Evolutionary conservation across 2,888 invertebrate genomes (phyloP).

Genomic region (Ametastegia equiseti): DNA sequence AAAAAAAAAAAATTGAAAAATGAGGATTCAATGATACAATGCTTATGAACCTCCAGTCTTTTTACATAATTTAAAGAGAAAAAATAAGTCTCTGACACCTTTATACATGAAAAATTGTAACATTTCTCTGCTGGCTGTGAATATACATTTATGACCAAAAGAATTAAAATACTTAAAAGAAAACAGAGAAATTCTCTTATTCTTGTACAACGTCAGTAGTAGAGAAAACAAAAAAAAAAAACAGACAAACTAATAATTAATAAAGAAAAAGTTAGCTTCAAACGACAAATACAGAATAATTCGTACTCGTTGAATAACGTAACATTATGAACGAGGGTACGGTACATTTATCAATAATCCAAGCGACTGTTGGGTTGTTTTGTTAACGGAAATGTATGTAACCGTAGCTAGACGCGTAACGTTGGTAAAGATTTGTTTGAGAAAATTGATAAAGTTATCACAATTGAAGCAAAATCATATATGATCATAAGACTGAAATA

Average conservation of each 20-base stretch:
- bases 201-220: slow-evolving; percentile 7
- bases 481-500: background rate
- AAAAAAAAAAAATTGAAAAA: slow-evolving; percentile 18
- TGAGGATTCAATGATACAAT: background rate
- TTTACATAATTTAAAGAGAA: slow-evolving; percentile 26
- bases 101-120: background rate
- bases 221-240: background rate
- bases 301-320: slow-evolving; percentile 2
- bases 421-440: too few relatives aligned
- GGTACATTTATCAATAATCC: slow-evolving; percentile 14
- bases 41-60: background rate
- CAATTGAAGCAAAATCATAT: background rate
- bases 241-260: background rate
- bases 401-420: background rate
- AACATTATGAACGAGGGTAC: slow-evolving; percentile 31
- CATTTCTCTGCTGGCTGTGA: background rate
- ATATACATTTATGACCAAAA: too few relatives aligned
- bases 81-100: slow-evolving; percentile 33
- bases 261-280: background rate
- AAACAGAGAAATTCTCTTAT: background rate
- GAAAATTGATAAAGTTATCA: background rate
- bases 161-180: too few relatives aligned
- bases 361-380: background rate
- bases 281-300: background rate
- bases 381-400: background rate